phyloP scores from a whole-genome alignment of 2,888 invertebrate species.

The Heliconius charithonia region DNA sequence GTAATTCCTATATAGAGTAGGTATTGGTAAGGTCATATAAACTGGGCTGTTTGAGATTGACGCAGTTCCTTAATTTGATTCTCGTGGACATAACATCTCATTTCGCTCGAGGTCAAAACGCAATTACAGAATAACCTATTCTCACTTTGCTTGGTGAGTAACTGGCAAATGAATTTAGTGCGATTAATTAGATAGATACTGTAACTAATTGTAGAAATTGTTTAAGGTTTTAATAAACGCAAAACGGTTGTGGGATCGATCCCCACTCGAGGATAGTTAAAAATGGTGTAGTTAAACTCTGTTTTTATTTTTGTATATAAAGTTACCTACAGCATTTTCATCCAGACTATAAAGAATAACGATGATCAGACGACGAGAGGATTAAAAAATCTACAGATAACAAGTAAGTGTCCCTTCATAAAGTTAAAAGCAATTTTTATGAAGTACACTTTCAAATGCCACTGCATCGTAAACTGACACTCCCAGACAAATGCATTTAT shows the following conservation, averaged over 20 bases:
- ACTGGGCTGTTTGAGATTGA: slow-evolving; percentile 40
- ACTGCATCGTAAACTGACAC: slow-evolving; percentile 39
- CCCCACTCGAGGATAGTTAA: no score
- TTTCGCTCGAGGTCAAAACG: slow-evolving; percentile 51
- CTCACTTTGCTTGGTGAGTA: slow-evolving; percentile 4
- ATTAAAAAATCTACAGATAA: slow-evolving; percentile 26
- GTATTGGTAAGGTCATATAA: slow-evolving; percentile 37
- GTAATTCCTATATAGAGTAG: slow-evolving; percentile 26
- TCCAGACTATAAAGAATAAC: neutral
- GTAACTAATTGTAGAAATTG: neutral
- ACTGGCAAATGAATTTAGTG: neutral
- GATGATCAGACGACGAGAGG: slow-evolving; percentile 1
- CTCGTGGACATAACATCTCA: slow-evolving; percentile 53
- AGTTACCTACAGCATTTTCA: neutral
- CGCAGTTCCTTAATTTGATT: slow-evolving; percentile 52
- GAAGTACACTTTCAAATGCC: slow-evolving; percentile 51
- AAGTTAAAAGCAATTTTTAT: slow-evolving; percentile 68
- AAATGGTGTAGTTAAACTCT: neutral
- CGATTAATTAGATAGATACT: neutral
- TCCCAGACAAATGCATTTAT: slow-evolving; percentile 32
- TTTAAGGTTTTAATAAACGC: neutral
- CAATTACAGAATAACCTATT: slow-evolving; percentile 43
- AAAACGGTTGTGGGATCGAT: neutral
- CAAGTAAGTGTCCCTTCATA: slow-evolving; percentile 53
- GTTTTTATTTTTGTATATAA: neutral